Conservation (phyloP, 2,888 invertebrate genomes). For the Brenthis ino region DNA sequence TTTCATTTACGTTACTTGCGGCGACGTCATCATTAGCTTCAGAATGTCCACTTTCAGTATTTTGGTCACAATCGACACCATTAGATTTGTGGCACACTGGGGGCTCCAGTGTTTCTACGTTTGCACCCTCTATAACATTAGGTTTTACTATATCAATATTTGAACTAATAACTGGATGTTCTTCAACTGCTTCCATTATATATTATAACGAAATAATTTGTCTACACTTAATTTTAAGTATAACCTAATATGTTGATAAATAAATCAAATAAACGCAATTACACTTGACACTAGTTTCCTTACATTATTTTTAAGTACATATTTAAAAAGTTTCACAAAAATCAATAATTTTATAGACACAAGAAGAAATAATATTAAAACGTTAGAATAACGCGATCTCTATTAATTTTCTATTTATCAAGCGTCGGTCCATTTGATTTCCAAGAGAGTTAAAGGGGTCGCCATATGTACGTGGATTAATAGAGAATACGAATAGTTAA, state of each 20-base stretch:
- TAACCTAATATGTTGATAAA: constrained; percentile 56
- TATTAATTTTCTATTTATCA: constrained; percentile 42
- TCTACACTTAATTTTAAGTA: constrained; percentile 39
- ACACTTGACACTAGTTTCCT: constrained; percentile 27
- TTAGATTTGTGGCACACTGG: constrained; percentile 68
- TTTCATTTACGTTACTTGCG: constrained; percentile 21
- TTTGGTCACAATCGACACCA: constrained; percentile 54
- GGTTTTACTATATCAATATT: constrained; percentile 52
- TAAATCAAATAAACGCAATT: constrained; percentile 52
- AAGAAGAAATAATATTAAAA: constrained; percentile 27
- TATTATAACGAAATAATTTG: constrained; percentile 29
- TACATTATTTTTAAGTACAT: constrained; percentile 36
- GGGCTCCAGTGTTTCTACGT: constrained; percentile 47
- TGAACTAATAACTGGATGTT: constrained; percentile 49
- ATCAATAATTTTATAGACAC: neutral
- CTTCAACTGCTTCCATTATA: constrained; percentile 56
- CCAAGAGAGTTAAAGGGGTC: constrained; percentile 35
- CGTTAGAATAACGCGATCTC: constrained; percentile 30
- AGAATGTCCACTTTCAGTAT: constrained; percentile 40
- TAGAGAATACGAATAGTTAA: constrained; percentile 12
- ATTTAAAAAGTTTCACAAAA: constrained; percentile 12
- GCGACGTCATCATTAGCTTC: constrained; percentile 25
- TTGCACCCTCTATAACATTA: constrained; percentile 46
- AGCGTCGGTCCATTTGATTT: constrained; percentile 46
- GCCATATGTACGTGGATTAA: constrained; percentile 37